These are phyloP conservation scores for Tragelaphus oryx DNA, from an alignment of 2,797 vertebrate genomes.

Conservation along the genomic window DNA sequence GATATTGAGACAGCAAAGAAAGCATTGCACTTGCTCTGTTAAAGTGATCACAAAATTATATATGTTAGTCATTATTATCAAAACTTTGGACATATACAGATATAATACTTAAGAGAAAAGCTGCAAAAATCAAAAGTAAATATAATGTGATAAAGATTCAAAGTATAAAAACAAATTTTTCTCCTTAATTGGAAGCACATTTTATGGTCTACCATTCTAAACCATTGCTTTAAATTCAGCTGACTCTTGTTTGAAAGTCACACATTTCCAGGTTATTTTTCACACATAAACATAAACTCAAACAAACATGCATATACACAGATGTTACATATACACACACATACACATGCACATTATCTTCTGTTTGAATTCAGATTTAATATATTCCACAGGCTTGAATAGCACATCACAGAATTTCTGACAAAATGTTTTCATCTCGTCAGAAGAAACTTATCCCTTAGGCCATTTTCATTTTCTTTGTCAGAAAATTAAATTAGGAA, in stretches of 20 bases:
- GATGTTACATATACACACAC: background rate
- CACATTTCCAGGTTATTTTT: background rate
- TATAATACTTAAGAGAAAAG: conserved; percentile 2
- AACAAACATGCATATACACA: background rate
- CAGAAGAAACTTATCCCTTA: background rate
- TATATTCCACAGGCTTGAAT: background rate
- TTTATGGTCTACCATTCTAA: background rate
- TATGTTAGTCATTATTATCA: conserved; percentile 28
- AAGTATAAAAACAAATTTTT: background rate
- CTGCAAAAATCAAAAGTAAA: background rate
- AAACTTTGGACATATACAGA: background rate
- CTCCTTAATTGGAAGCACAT: background rate
- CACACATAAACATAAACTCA: background rate
- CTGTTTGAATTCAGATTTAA: background rate
- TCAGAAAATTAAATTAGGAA: conserved; percentile 3
- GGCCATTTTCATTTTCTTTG: background rate
- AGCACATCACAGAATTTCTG: background rate
- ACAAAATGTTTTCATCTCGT: background rate
- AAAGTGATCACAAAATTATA: conserved; percentile 46
- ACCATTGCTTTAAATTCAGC: background rate
- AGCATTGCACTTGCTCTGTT: conserved; percentile 12
- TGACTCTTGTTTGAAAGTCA: background rate
- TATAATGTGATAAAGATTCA: background rate
- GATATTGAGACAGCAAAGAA: conserved; percentile 48
- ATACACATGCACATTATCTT: background rate